Base-by-base conservation (phyloP, 2,888 invertebrate species). In the Synergus laeviventris region DNA sequence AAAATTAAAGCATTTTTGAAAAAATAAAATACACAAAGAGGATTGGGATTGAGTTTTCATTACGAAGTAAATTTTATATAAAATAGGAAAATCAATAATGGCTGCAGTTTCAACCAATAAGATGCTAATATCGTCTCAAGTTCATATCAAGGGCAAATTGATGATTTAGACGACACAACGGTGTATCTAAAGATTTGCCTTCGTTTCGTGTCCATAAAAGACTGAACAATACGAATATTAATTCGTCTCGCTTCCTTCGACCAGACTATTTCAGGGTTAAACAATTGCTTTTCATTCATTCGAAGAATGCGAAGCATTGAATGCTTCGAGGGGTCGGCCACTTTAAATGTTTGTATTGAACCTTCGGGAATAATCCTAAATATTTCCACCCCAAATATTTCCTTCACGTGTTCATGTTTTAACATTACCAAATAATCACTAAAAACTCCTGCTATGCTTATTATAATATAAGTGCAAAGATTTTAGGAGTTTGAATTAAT, bases 61-160 rank as follows among this genome's bases (percentile, higher is more conserved):
- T 18, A 54, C 9, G 18, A 54, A 18, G 11, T 54, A 9, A 54
- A 18, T 2, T 8, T 54, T 2, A 54, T 2, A 54, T 54, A 54
- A 9, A 9, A 54, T 54, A 9, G 18, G 9, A 54, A 9, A 54
- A 54, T 54, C 9, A 54, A 18, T 54, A 18, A 54, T 54, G 18
- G 16, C 49, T 54, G 49, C 2, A 18, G 49, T 54, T 54, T 54
- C 18, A 54, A 9, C 9, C 49, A 54, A 54, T 54, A 2, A 18
- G 9, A 18, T 54, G n/a, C 31, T n/a, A 66, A 70, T 49, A n/a
- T 36, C 31, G 36, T 24, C 16, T 31, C 70, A 49, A 70, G 49
- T 45, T 70, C 70, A 49, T 31, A 45, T 70, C 70, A 70, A 70
- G 70, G 70, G 49, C 49, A 70, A 70, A 70, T 49, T 70, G 66